phyloP scores from a whole-genome alignment of 1,140 invertebrate species.

The Drosophila insularis region DNA sequence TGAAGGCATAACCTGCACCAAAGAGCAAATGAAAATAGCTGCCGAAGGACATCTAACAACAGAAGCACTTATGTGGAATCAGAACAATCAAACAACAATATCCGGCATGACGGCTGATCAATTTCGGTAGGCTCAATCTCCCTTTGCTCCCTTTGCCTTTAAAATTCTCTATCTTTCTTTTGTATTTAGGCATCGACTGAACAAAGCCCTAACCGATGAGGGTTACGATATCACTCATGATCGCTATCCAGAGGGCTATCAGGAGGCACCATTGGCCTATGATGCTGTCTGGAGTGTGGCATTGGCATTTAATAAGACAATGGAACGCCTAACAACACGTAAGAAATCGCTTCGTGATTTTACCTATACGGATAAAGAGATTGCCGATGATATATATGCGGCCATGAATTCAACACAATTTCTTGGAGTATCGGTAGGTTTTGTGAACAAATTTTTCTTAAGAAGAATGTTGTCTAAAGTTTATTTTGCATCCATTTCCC shows the following conservation, averaged over 20 bases:
- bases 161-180: too few species aligned
- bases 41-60: conserved; percentile 99
- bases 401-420: conserved; percentile 99
- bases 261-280: conserved; percentile 98
- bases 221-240: conserved; percentile 92
- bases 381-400: conserved; percentile 96
- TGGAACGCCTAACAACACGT: conserved; percentile 90
- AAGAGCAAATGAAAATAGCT: conserved; percentile 95
- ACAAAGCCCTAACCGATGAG: conserved; percentile 89
- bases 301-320: conserved; percentile 98
- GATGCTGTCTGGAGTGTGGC: conserved; percentile 99
- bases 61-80: conserved; percentile 99
- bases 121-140: conserved; percentile 84
- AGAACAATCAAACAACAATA: conserved; percentile 94
- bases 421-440: conserved; percentile 96
- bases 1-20: conserved; percentile 95
- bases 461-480: background rate
- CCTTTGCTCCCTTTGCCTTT: too few species aligned
- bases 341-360: conserved; percentile 96
- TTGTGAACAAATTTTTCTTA: background rate
- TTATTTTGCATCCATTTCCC: conserved; percentile 23
- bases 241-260: conserved; percentile 96
- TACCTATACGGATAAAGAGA: conserved; percentile 97
- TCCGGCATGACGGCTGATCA: conserved; percentile 95
- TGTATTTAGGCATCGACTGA: conserved; percentile 87